Evolutionary conservation across 2,888 invertebrate species (phyloP).

Genomic region (Mystacides longicornis): DNA sequence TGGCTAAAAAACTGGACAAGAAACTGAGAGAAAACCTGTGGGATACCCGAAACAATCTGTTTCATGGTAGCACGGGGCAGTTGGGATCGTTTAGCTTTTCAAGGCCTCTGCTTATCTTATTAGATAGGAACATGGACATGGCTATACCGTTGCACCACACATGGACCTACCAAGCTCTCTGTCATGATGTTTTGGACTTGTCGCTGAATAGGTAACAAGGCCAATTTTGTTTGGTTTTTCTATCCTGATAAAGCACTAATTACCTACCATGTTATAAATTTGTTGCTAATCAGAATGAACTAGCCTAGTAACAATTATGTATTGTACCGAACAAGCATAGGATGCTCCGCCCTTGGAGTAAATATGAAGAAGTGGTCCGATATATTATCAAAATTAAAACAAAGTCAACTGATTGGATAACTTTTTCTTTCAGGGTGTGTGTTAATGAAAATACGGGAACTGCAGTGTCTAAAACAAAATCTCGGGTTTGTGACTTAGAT

Average conservation of each 20-base stretch:
- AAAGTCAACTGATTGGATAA: no score
- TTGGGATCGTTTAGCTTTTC: constrained; percentile 79
- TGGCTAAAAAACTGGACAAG: constrained; percentile 93
- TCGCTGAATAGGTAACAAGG: constrained; percentile 66
- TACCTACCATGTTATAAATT: no score
- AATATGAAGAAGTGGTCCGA: no score
- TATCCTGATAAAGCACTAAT: no score
- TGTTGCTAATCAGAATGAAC: no score
- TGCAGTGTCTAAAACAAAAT: constrained; percentile 66
- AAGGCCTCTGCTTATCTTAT: constrained; percentile 81
- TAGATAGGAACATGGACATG: constrained; percentile 93
- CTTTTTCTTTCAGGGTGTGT: constrained; percentile 47
- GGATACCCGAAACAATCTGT: constrained; percentile 94
- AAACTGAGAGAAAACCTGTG: constrained; percentile 94
- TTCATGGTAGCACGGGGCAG: constrained; percentile 77
- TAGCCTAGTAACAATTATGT: no score
- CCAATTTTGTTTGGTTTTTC: no score
- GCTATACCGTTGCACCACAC: constrained; percentile 98
- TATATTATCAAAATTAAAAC: no score
- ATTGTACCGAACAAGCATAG: no score
- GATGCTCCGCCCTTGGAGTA: no score
- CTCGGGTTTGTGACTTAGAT: constrained; percentile 84
- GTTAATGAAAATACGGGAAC: constrained; percentile 54
- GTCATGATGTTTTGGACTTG: constrained; percentile 92
- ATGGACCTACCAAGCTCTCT: constrained; percentile 98